phyloP scores from a whole-genome alignment of 1,140 invertebrate species.

The Oscheius sp. region DNA sequence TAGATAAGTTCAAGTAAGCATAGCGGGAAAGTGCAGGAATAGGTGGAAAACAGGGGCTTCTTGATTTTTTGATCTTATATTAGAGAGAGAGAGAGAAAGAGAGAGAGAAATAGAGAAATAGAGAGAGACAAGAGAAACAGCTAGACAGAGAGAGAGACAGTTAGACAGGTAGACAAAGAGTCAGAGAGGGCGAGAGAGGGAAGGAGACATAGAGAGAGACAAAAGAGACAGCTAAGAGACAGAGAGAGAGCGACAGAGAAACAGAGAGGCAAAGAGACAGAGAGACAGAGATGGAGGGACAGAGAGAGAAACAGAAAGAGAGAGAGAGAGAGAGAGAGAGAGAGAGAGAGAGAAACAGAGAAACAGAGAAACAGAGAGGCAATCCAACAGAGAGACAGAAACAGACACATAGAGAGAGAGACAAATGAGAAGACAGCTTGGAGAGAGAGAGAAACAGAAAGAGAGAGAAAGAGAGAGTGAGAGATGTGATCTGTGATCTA shows the following conservation, averaged over 20 bases:
- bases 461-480: no score
- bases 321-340: background rate
- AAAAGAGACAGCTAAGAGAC: background rate
- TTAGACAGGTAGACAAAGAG: background rate
- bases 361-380: background rate
- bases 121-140: background rate
- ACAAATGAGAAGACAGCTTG: background rate
- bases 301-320: background rate
- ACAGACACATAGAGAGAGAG: no score
- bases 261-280: no score
- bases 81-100: background rate
- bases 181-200: no score
- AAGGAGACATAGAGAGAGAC: no score
- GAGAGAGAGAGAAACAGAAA: background rate
- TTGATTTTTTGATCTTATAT: background rate
- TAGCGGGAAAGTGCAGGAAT: background rate
- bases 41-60: background rate
- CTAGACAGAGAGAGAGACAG: background rate
- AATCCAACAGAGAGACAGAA: no score
- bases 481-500: no score
- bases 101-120: background rate
- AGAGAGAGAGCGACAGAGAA: background rate
- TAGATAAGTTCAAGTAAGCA: background rate
- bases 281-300: background rate
- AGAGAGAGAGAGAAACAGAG: background rate